phyloP scores from a whole-genome alignment of 2,888 invertebrate species.

The Tipula helvola region DNA sequence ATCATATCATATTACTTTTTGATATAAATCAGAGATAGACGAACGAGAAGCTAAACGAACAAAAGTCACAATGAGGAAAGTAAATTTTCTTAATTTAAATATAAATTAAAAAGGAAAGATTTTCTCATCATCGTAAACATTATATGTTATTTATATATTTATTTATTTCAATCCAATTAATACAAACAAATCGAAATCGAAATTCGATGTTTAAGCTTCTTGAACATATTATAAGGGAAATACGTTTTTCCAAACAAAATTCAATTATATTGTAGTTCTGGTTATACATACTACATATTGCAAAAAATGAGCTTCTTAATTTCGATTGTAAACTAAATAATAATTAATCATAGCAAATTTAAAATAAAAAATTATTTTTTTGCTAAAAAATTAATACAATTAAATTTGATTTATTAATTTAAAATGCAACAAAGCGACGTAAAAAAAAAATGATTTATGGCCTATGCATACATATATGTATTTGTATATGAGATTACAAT shows the following conservation, averaged over 20 bases:
- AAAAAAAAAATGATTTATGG: neutral
- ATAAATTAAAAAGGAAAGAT: neutral
- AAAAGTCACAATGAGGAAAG: neutral
- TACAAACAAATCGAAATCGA: neutral
- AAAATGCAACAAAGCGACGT: neutral
- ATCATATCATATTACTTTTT: neutral
- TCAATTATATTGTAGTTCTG: too few species aligned
- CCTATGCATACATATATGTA: neutral
- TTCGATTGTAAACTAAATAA: neutral
- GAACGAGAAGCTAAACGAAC: neutral
- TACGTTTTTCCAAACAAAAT: neutral
- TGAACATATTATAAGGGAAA: neutral
- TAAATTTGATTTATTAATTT: neutral
- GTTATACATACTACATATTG: too few species aligned
- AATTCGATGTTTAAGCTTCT: neutral
- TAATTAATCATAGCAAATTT: neutral
- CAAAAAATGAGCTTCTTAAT: neutral
- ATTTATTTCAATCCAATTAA: neutral
- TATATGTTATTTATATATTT: neutral
- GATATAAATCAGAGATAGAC: neutral
- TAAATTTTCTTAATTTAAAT: neutral
- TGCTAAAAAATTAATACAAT: neutral
- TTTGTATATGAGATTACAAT: neutral
- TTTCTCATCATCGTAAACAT: neutral
- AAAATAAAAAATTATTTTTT: neutral